phyloP scores from a whole-genome alignment of 2,113 vertebrate genomes.

The Callorhinus ursinus region DNA sequence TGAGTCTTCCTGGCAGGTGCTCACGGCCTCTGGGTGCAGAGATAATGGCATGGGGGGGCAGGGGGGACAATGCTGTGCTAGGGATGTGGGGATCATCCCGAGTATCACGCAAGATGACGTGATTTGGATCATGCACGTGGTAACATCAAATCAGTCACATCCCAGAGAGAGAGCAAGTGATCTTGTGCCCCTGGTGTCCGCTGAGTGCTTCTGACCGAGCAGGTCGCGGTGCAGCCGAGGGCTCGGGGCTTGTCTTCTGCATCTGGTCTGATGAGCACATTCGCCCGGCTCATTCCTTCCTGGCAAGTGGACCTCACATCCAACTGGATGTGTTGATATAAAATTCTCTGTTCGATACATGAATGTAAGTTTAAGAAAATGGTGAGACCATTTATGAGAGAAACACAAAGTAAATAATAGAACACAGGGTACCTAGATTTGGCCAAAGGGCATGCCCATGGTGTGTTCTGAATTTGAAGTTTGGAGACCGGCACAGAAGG shows the following conservation, averaged over 20 bases:
- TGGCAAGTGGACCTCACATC: accelerated
- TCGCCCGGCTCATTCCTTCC: accelerated
- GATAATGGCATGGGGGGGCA: neutral
- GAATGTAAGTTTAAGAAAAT: neutral
- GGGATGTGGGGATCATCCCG: neutral
- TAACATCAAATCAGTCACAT: neutral
- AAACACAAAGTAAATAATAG: neutral
- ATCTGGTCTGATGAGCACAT: accelerated
- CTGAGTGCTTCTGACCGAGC: neutral
- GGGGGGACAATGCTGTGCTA: neutral
- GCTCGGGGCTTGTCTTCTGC: neutral
- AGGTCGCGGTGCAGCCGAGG: accelerated
- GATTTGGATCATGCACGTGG: accelerated
- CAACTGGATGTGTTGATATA: too few species aligned
- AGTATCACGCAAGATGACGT: accelerated
- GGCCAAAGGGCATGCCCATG: accelerated
- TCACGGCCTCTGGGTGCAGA: neutral
- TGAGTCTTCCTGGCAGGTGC: neutral
- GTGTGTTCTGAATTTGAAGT: neutral
- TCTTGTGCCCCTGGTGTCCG: accelerated
- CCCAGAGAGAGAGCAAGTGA: neutral
- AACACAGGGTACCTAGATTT: accelerated
- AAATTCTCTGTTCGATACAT: neutral
- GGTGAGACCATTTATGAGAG: neutral
- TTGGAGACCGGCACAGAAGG: neutral